Percentiles rank a stretch among this genome's conserved stretches.
These are phyloP conservation scores for Petromus typicus DNA, from an alignment of 2,113 vertebrate species.

Conservation along the genomic window DNA sequence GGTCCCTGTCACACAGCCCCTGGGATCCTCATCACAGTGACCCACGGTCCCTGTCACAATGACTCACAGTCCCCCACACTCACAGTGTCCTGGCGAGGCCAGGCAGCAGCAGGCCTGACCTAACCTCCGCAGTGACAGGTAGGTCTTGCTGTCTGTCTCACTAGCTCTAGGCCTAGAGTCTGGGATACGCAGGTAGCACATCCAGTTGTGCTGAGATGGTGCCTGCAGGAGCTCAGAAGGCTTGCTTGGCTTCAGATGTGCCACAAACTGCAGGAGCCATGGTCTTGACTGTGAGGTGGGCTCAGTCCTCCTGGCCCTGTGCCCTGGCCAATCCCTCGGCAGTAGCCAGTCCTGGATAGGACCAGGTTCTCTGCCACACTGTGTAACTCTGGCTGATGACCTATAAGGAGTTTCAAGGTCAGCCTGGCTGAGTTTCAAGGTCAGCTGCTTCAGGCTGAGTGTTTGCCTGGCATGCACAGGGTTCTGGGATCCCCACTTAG, in stretches of 20 bases:
- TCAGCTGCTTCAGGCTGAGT: not conserved
- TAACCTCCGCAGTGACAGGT: accelerated
- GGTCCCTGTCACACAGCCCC: not conserved
- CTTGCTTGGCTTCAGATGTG: not conserved
- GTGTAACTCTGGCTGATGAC: not conserved
- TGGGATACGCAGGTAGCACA: accelerated
- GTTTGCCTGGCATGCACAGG: not conserved
- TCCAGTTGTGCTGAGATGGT: not conserved
- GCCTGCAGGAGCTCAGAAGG: not conserved
- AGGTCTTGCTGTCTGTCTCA: not conserved
- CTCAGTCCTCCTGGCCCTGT: not conserved
- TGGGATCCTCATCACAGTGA: not conserved
- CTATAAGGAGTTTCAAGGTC: not conserved
- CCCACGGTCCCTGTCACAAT: not conserved
- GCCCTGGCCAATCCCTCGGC: not conserved
- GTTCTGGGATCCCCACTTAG: not conserved
- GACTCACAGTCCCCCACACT: not conserved
- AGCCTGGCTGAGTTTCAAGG: not conserved
- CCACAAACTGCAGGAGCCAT: not conserved
- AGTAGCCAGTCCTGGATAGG: not conserved
- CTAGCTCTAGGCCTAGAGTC: not conserved
- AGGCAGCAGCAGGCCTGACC: not conserved
- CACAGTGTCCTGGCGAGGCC: not conserved
- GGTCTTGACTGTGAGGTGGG: not conserved
- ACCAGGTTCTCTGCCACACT: not conserved